These are phyloP conservation scores for Gambelia wislizenii DNA, from an alignment of 2,797 vertebrate species.

Conservation along the genomic window DNA sequence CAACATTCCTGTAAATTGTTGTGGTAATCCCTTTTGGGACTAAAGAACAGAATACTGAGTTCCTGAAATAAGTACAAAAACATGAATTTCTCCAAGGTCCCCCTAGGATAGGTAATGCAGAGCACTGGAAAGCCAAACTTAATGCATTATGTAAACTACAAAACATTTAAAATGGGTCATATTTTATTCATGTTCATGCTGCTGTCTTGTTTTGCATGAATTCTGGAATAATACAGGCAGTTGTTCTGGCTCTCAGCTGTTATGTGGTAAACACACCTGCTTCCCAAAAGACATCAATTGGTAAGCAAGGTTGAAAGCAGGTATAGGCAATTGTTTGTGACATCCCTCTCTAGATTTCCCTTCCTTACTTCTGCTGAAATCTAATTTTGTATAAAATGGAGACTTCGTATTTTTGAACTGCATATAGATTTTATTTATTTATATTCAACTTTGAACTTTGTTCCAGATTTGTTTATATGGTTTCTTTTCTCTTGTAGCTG, in stretches of 20 bases:
- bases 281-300: conserved; percentile 33
- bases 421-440: not conserved
- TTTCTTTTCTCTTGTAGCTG: not conserved
- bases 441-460: not conserved
- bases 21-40: not conserved
- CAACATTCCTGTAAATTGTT: not conserved
- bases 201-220: conserved; percentile 39
- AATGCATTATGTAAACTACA: conserved; percentile 47
- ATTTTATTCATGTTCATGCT: conserved; percentile 50
- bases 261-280: conserved; percentile 42
- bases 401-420: not conserved
- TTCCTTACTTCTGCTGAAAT: not conserved
- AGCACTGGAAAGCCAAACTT: conserved; percentile 38
- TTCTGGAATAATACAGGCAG: conserved; percentile 46
- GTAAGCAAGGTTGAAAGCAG: conserved; percentile 3
- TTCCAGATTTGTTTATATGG: conserved; percentile 4
- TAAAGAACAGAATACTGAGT: not conserved
- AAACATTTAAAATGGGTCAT: conserved; percentile 55
- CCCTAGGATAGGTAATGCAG: conserved; percentile 36
- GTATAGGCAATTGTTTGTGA: conserved; percentile 24
- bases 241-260: conserved; percentile 46
- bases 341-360: conserved; percentile 5
- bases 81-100: conserved; percentile 32
- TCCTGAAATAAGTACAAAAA: conserved; percentile 42
- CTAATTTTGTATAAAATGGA: conserved; percentile 30